These are phyloP conservation scores for Lamprologus speciosus DNA, from an alignment of 2,113 vertebrate genomes.

Conservation along the genomic window DNA sequence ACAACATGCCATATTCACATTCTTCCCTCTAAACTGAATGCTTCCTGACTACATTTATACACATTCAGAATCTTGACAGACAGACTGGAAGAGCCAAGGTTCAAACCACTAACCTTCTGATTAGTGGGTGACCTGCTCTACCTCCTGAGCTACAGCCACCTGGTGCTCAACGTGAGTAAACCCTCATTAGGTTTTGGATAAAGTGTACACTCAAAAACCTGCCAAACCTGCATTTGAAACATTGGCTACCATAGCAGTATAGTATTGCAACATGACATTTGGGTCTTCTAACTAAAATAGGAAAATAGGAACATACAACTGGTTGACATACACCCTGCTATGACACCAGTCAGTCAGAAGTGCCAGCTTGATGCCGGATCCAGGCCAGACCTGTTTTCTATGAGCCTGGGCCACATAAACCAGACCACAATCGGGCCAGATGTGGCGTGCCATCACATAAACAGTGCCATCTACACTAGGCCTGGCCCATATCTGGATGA, in stretches of 20 bases:
- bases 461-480: background rate
- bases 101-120: background rate
- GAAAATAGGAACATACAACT: background rate
- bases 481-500: background rate
- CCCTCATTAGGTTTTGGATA: background rate
- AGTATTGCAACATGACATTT: background rate
- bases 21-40: background rate
- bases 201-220: background rate
- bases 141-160: background rate
- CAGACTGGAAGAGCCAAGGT: background rate
- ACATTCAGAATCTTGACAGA: background rate
- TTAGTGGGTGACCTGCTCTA: background rate
- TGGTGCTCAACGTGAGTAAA: rapidly evolving
- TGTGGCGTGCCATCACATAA: rapidly evolving
- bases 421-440: background rate
- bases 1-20: background rate
- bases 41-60: background rate
- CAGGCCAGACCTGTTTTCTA: background rate
- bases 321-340: background rate
- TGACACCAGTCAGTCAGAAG: background rate
- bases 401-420: background rate
- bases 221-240: background rate
- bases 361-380: background rate
- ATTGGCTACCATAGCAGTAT: background rate
- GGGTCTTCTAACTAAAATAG: background rate